phyloP scores from a whole-genome alignment of 2,888 invertebrate species.

The Hirtodrosophila alboralis region DNA sequence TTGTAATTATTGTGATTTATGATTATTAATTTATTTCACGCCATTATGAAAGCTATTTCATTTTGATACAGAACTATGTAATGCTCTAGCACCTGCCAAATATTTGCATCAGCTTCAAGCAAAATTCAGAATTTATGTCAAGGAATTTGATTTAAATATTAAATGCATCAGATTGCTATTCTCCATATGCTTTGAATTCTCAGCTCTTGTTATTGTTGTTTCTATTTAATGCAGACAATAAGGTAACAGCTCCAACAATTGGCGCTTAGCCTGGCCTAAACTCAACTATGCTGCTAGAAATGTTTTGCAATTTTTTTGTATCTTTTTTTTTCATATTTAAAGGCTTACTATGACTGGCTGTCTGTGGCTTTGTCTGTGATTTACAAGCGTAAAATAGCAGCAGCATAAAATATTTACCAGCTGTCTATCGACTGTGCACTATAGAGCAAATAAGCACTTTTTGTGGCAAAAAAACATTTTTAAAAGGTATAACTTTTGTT shows the following conservation, averaged over 20 bases:
- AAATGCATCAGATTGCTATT: slow-evolving; percentile 32
- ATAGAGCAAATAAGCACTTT: too few species aligned
- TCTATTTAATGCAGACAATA: slow-evolving; percentile 1
- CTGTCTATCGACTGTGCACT: slow-evolving; percentile 55
- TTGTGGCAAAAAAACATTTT: too few species aligned
- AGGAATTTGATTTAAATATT: slow-evolving; percentile 70
- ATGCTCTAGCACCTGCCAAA: slow-evolving; percentile 38
- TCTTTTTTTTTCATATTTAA: slow-evolving; percentile 44
- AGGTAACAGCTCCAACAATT: slow-evolving; percentile 1
- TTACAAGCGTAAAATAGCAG: slow-evolving; percentile 76
- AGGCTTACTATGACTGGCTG: slow-evolving; percentile 40
- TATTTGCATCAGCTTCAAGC: slow-evolving; percentile 44
- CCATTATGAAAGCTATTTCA: slow-evolving; percentile 30
- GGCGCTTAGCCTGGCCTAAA: slow-evolving; percentile 8
- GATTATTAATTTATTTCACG: slow-evolving; percentile 61
- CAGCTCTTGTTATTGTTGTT: not conserved
- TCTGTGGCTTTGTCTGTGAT: slow-evolving; percentile 69
- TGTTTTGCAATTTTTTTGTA: slow-evolving; percentile 44
- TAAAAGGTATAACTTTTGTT: too few species aligned
- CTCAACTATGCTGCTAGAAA: slow-evolving; percentile 9
- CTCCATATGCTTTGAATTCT: not conserved
- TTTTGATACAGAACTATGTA: slow-evolving; percentile 7
- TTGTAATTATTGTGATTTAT: slow-evolving; percentile 69
- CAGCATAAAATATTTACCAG: slow-evolving; percentile 70
- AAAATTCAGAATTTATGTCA: slow-evolving; percentile 45